These are phyloP conservation scores for Heliconius ismenius DNA, from an alignment of 2,888 invertebrate genomes.

Conservation along the genomic window DNA sequence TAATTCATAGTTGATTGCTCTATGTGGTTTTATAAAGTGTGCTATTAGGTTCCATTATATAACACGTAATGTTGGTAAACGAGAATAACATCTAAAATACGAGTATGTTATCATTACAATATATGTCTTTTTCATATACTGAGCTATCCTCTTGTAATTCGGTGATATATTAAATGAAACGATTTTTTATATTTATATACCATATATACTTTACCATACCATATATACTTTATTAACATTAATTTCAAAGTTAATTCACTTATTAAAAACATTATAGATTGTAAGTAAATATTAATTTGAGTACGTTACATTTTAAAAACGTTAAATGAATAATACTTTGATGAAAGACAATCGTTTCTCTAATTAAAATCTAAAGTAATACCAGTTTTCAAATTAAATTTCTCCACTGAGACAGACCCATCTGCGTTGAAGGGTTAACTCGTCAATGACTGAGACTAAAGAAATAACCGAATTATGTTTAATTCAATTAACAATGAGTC, in stretches of 20 bases:
- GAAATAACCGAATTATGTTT: constrained; percentile 66
- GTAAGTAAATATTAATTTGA: too few relatives aligned
- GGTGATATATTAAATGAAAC: too few relatives aligned
- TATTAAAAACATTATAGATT: too few relatives aligned
- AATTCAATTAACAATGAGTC: constrained; percentile 70
- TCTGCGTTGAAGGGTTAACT: constrained; percentile 69
- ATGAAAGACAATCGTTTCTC: constrained; percentile 31
- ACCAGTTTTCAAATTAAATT: constrained; percentile 53
- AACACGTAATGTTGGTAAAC: background rate
- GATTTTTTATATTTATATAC: too few relatives aligned
- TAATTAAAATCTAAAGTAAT: constrained; percentile 51
- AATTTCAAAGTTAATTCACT: too few relatives aligned
- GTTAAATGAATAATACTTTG: constrained; percentile 5
- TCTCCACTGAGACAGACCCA: constrained; percentile 53
- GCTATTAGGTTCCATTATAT: background rate
- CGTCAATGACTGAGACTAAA: constrained; percentile 56
- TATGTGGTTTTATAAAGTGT: background rate
- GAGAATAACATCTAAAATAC: background rate
- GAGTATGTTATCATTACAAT: too few relatives aligned
- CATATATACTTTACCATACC: too few relatives aligned
- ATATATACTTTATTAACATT: too few relatives aligned
- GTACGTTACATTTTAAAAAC: too few relatives aligned
- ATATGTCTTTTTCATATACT: too few relatives aligned
- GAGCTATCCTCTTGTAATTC: too few relatives aligned
- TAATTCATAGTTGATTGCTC: background rate